Conservation (phyloP, 2,888 invertebrate genomes). For the Raillietiella orientalis region DNA sequence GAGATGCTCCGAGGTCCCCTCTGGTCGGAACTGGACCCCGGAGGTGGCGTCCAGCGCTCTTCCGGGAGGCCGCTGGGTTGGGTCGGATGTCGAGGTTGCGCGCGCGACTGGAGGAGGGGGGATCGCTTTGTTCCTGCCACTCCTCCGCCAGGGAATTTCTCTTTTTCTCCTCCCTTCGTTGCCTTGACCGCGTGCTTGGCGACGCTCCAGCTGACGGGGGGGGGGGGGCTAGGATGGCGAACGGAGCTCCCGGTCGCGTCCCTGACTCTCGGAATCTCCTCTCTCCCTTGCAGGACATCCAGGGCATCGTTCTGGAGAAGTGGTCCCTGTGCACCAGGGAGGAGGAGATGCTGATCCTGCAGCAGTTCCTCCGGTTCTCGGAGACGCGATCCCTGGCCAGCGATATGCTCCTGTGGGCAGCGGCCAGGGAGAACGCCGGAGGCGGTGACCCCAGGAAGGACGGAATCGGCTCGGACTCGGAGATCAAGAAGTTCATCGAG, state of each 20-base stretch:
- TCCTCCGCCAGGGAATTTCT: slow-evolving; percentile 1
- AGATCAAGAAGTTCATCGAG: slow-evolving; percentile 22
- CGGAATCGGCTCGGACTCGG: slow-evolving; percentile 15
- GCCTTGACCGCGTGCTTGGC: slow-evolving; percentile 4
- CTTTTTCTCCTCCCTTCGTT: slow-evolving; percentile 1
- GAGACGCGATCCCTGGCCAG: slow-evolving; percentile 55
- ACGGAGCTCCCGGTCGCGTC: slow-evolving; percentile 18
- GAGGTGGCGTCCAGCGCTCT: too few species aligned
- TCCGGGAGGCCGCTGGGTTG: too few species aligned
- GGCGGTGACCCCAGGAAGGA: slow-evolving; percentile 8
- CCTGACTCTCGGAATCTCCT: slow-evolving; percentile 14
- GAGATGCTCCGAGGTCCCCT: too few species aligned
- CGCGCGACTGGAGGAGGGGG: slow-evolving; percentile 1
- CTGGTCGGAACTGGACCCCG: too few species aligned
- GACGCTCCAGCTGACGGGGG: slow-evolving; percentile 21
- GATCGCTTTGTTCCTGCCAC: not conserved
- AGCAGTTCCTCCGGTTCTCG: slow-evolving; percentile 63
- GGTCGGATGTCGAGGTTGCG: too few species aligned
- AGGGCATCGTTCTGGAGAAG: slow-evolving; percentile 47
- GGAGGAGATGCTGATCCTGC: slow-evolving; percentile 64
- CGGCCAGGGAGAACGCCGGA: slow-evolving; percentile 6
- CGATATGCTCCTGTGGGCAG: slow-evolving; percentile 15
- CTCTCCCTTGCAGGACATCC: slow-evolving; percentile 30
- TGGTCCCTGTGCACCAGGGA: slow-evolving; percentile 60
- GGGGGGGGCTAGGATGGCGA: slow-evolving; percentile 15